A percentile compares a stretch with the other conserved stretches of the same genome.
These are phyloP conservation scores for Myripristis murdjan DNA, from an alignment of 2,797 vertebrate species.

Conservation along the genomic window DNA sequence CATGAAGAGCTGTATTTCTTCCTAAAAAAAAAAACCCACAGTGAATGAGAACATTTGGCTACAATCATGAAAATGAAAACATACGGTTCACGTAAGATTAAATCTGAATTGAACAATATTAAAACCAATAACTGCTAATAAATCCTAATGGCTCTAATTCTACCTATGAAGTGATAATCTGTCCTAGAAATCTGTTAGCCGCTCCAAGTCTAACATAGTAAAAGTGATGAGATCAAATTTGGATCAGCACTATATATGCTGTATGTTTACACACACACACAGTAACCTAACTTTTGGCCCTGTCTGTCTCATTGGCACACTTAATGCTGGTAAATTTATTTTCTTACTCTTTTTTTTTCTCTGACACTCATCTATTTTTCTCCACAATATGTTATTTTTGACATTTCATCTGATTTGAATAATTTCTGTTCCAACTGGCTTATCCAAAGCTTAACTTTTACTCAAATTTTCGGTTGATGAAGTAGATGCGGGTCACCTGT, in stretches of 20 bases:
- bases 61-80: not conserved
- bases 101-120: not conserved
- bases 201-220: constrained; percentile 33
- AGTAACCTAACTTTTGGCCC: not conserved
- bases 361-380: constrained; percentile 29
- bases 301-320: not conserved
- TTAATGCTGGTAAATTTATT: constrained; percentile 3
- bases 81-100: not conserved
- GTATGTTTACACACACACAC: constrained; percentile 3
- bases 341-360: constrained; percentile 14
- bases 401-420: constrained; percentile 41
- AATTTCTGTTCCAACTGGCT: constrained; percentile 52
- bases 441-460: constrained; percentile 1
- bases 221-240: not conserved
- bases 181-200: not conserved
- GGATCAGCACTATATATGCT: not conserved
- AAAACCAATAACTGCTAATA: not conserved
- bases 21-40: not conserved
- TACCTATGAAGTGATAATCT: constrained; percentile 6
- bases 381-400: constrained; percentile 38
- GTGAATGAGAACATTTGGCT: constrained; percentile 1
- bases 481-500: constrained; percentile 47
- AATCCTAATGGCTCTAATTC: constrained; percentile 1
- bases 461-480: constrained; percentile 54
- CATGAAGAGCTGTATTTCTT: not conserved